Evolutionary conservation across 2,888 invertebrate species (phyloP).

Genomic region (Caenorhabditis wallacei): DNA sequence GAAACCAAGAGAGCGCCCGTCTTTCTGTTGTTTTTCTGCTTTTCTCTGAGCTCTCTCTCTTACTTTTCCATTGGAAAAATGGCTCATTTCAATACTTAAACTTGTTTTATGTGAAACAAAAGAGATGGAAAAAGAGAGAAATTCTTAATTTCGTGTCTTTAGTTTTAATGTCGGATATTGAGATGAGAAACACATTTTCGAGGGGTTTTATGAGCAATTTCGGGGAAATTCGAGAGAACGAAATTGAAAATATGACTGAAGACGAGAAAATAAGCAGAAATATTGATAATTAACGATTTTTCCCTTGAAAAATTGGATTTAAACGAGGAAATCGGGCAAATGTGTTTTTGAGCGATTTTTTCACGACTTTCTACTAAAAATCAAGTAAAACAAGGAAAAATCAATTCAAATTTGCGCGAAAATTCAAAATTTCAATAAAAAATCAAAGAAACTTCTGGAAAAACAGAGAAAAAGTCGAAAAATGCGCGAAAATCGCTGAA

Average conservation of each 20-base stretch:
- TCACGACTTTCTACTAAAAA: too few relatives aligned
- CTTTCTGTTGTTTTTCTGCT: background rate
- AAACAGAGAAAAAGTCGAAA: background rate
- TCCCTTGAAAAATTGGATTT: too few relatives aligned
- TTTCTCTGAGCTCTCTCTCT: background rate
- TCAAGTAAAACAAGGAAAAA: too few relatives aligned
- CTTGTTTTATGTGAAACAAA: conserved; percentile 39
- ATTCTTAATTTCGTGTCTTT: conserved; percentile 16
- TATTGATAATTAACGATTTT: too few relatives aligned
- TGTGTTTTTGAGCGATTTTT: too few relatives aligned
- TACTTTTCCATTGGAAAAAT: background rate
- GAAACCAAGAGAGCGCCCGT: conserved; percentile 5
- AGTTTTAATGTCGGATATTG: conserved; percentile 19
- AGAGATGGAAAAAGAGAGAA: background rate
- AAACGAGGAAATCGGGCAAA: too few relatives aligned
- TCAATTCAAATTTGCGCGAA: background rate
- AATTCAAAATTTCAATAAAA: background rate
- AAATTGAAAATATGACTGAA: background rate
- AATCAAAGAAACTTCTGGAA: background rate
- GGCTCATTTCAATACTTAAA: conserved; percentile 15
- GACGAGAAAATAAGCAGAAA: background rate
- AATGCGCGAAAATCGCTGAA: background rate
- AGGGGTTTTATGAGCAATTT: conserved; percentile 19
- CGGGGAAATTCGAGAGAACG: background rate
- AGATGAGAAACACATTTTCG: conserved; percentile 42